These are phyloP conservation scores for Perizoma flavofasciatum DNA, from an alignment of 2,888 invertebrate species.

Conservation along the genomic window DNA sequence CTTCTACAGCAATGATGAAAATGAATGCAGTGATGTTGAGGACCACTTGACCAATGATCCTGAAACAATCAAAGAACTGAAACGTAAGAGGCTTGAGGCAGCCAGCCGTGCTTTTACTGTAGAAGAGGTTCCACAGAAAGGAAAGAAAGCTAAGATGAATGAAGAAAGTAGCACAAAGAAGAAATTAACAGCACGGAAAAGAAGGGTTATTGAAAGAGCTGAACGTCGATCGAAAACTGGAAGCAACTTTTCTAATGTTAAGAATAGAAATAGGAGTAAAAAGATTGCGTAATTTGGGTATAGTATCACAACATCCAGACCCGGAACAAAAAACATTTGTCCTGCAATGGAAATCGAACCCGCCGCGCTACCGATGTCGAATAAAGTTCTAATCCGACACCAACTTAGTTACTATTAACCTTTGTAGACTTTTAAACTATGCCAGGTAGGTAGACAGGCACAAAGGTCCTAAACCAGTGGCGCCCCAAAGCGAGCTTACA, in stretches of 20 bases:
- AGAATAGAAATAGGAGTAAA: slow-evolving; percentile 91
- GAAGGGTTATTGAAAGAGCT: slow-evolving; percentile 89
- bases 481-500: no score
- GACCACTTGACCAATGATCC: slow-evolving; percentile 74
- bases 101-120: slow-evolving; percentile 82
- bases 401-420: no score
- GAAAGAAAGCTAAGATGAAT: slow-evolving; percentile 60
- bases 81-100: slow-evolving; percentile 74
- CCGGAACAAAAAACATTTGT: no score
- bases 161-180: slow-evolving; percentile 65
- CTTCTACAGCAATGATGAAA: slow-evolving; percentile 87
- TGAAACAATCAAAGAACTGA: slow-evolving; percentile 75
- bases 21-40: slow-evolving; percentile 80
- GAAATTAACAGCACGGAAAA: slow-evolving; percentile 90
- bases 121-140: slow-evolving; percentile 75
- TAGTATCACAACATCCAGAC: no score
- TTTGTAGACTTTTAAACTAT: no score
- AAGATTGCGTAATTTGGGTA: slow-evolving; percentile 66
- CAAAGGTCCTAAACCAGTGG: no score
- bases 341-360: no score
- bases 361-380: no score
- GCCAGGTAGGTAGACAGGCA: no score
- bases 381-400: no score
- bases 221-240: slow-evolving; percentile 92
- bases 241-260: slow-evolving; percentile 94